A percentile compares a stretch with the other conserved stretches of the same genome.
phyloP scores from a whole-genome alignment of 2,797 vertebrate species.

The Rhincodon typus region DNA sequence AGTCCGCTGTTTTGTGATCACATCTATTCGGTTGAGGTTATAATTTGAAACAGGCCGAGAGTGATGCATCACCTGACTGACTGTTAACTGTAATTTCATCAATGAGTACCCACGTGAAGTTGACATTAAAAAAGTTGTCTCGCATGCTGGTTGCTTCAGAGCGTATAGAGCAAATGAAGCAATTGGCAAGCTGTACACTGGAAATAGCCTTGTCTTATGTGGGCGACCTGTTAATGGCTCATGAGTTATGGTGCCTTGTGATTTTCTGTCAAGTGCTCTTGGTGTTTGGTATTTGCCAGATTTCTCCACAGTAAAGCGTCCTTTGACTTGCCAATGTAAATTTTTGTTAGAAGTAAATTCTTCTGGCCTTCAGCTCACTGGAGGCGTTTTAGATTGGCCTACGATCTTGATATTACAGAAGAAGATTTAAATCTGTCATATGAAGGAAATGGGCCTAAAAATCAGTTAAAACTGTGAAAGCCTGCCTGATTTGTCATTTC shows the following conservation, averaged over 20 bases:
- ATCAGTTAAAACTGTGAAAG: neutral
- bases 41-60: neutral
- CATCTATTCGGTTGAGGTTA: neutral
- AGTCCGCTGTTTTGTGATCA: too few relatives aligned
- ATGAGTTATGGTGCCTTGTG: conserved; percentile 1
- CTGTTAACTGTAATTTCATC: neutral
- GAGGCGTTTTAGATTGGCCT: neutral
- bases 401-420: neutral
- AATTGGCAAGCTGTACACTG: neutral
- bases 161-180: neutral
- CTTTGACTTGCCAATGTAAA: neutral
- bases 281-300: neutral
- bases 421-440: neutral
- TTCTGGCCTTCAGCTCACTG: neutral
- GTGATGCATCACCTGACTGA: neutral
- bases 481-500: neutral
- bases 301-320: neutral
- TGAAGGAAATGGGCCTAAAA: neutral
- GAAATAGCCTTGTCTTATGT: neutral
- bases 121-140: neutral
- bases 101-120: neutral
- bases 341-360: neutral
- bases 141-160: neutral
- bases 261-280: neutral
- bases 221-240: neutral